phyloP scores from a whole-genome alignment of 2,797 vertebrate species.

The Nyctalus aviator region DNA sequence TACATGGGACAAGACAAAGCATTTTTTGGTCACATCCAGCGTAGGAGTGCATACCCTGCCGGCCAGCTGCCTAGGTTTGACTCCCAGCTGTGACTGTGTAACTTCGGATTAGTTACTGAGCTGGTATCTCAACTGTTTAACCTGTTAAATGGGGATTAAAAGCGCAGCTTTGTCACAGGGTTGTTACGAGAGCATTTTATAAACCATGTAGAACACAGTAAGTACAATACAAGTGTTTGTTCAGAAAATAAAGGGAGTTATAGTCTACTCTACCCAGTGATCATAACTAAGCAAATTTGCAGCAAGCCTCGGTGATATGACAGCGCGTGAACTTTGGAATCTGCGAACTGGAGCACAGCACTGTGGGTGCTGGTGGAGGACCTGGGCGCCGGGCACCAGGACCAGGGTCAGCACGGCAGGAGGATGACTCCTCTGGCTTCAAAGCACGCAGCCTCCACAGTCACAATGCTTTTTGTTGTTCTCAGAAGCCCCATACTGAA shows the following conservation, averaged over 20 bases:
- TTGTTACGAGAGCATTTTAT: background rate
- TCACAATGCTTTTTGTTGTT: background rate
- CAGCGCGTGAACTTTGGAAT: background rate
- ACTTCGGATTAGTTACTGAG: background rate
- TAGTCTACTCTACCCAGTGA: background rate
- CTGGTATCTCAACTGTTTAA: background rate
- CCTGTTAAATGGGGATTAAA: background rate
- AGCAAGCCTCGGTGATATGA: fast-evolving
- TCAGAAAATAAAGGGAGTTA: conserved; percentile 23
- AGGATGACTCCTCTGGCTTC: background rate
- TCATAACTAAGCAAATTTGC: background rate
- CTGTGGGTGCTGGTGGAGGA: fast-evolving
- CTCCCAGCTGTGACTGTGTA: background rate
- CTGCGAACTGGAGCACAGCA: background rate
- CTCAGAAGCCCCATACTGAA: conserved; percentile 23
- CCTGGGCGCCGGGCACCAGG: background rate
- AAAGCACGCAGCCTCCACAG: background rate
- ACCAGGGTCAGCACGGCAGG: background rate
- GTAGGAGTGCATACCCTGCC: background rate
- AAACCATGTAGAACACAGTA: background rate
- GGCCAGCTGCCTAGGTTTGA: background rate
- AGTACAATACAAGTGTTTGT: background rate
- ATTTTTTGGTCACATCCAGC: background rate
- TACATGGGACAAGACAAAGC: background rate
- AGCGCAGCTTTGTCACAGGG: background rate